Conservation (phyloP, 1,140 invertebrate species). For the Sesamia nonagrioides region DNA sequence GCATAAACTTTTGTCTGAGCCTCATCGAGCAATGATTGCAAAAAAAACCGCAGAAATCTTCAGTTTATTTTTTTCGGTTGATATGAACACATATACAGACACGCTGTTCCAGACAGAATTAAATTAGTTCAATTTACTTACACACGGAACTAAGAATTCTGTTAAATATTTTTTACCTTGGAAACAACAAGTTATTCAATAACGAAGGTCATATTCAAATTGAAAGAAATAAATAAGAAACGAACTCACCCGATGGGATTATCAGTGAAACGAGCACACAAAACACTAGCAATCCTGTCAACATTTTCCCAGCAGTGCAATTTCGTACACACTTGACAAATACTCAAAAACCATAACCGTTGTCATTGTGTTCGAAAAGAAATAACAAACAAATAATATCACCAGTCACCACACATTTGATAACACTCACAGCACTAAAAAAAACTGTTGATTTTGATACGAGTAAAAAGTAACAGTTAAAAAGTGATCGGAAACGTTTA, state of each 20-base stretch:
- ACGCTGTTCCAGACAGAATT: no score
- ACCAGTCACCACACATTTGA: conserved; percentile 58
- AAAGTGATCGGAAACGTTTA: conserved; percentile 53
- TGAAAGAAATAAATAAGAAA: conserved; percentile 1
- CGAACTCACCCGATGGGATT: conserved; percentile 72
- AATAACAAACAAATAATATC: conserved; percentile 58
- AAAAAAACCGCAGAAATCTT: no score
- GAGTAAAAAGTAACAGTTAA: conserved; percentile 68
- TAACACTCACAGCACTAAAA: conserved; percentile 63
- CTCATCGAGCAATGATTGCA: no score
- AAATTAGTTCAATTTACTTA: no score
- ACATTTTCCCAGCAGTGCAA: conserved; percentile 80
- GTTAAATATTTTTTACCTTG: neutral
- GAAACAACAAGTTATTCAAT: conserved; percentile 12
- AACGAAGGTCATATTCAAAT: conserved; percentile 22
- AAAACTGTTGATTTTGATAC: conserved; percentile 70
- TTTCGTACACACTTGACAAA: conserved; percentile 72
- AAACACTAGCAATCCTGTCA: conserved; percentile 75
- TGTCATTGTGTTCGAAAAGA: conserved; percentile 79
- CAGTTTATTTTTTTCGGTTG: no score
- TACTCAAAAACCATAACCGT: conserved; percentile 76
- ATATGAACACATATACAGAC: no score
- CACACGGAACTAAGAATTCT: conserved; percentile 8
- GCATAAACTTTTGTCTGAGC: no score
- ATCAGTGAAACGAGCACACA: conserved; percentile 68